These are phyloP conservation scores for Lysiphlebus fabarum DNA, from an alignment of 1,140 invertebrate species.

Conservation along the genomic window DNA sequence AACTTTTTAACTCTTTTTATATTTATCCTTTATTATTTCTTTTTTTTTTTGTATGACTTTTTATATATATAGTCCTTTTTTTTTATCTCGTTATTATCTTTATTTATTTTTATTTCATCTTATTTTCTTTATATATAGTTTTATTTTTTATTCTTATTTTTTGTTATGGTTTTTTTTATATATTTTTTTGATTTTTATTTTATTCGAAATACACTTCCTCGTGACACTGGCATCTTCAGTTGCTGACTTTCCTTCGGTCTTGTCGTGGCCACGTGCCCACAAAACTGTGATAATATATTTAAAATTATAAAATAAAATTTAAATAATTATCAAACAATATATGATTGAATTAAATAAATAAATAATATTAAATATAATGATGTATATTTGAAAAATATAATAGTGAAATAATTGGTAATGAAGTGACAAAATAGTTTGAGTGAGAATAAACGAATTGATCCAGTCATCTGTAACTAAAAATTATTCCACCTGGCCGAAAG, in stretches of 20 bases:
- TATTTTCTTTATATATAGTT: not conserved
- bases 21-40: not conserved
- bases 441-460: conserved; percentile 5
- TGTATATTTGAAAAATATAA: no score
- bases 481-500: conserved; percentile 28
- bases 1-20: no score
- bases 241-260: no score
- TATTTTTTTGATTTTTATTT: not conserved
- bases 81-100: conserved; percentile 1
- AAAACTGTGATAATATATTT: no score
- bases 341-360: no score
- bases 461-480: conserved; percentile 21
- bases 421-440: not conserved
- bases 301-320: no score
- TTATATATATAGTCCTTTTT: no score
- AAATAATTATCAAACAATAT: no score
- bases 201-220: conserved; percentile 5
- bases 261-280: no score
- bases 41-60: no score
- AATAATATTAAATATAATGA: no score
- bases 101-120: not conserved
- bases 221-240: not conserved
- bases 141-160: not conserved
- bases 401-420: no score
- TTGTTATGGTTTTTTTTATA: not conserved